Percentiles rank a stretch among this genome's conserved stretches.
phyloP scores from a whole-genome alignment of 2,113 vertebrate species.

The Marcusenius ussheri region DNA sequence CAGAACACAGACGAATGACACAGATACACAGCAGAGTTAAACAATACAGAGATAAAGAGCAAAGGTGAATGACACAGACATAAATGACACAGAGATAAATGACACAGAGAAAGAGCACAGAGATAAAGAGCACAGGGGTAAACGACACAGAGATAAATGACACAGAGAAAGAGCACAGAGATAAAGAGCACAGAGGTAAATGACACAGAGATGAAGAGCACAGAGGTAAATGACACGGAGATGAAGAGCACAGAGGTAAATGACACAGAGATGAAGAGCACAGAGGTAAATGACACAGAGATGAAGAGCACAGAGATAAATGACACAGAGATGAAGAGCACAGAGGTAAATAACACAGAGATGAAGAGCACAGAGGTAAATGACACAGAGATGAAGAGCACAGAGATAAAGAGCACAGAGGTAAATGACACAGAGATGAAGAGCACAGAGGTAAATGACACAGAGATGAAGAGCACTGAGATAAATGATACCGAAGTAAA shows the following conservation, averaged over 20 bases:
- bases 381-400: not conserved
- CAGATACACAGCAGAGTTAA: not conserved
- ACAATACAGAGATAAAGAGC: not conserved
- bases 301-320: not conserved
- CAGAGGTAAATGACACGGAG: not conserved
- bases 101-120: not conserved
- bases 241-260: not conserved
- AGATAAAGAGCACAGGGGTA: not conserved
- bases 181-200: not conserved
- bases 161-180: not conserved
- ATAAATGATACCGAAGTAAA: not conserved
- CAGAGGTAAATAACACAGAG: not conserved
- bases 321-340: not conserved
- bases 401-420: not conserved
- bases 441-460: not conserved
- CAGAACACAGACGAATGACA: not conserved
- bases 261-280: not conserved
- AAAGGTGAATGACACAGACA: not conserved
- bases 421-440: not conserved
- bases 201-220: not conserved
- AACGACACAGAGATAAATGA: not conserved
- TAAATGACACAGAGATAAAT: not conserved
- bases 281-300: not conserved
- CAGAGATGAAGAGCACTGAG: not conserved
- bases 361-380: not conserved